A percentile compares a stretch with the other conserved stretches of the same genome.
Conservation (phyloP, 2,888 invertebrate genomes). For the Mimas tiliae region DNA sequence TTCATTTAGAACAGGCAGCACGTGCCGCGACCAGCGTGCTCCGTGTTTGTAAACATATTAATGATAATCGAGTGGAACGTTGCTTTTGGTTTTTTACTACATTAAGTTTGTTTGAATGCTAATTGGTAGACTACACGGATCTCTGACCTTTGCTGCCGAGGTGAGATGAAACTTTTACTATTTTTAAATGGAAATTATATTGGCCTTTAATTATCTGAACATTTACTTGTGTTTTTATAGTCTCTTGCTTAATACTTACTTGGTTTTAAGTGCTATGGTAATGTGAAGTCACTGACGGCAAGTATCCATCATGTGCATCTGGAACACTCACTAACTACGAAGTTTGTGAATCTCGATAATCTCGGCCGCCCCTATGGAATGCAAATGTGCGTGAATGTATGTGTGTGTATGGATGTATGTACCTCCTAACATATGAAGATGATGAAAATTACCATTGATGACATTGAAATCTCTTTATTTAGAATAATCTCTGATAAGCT, state of each 20-base stretch:
- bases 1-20: slow-evolving; percentile 17
- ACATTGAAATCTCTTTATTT: background rate
- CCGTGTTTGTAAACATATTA: slow-evolving; percentile 6
- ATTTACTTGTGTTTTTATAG: background rate
- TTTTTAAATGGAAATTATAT: background rate
- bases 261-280: no score
- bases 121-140: slow-evolving; percentile 26
- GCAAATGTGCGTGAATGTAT: no score
- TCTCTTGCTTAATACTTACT: background rate
- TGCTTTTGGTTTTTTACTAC: slow-evolving; percentile 1
- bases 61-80: slow-evolving; percentile 8
- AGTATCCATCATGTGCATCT: no score
- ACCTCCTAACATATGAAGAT: no score
- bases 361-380: no score
- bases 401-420: no score
- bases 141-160: slow-evolving; percentile 21
- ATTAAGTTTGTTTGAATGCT: slow-evolving; percentile 11
- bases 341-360: no score
- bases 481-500: background rate
- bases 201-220: background rate
- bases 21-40: background rate
- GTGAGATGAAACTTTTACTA: background rate
- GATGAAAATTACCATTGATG: no score
- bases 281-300: no score
- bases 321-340: no score